Conservation (phyloP, 2,888 invertebrate genomes). For the Metellina segmentata region DNA sequence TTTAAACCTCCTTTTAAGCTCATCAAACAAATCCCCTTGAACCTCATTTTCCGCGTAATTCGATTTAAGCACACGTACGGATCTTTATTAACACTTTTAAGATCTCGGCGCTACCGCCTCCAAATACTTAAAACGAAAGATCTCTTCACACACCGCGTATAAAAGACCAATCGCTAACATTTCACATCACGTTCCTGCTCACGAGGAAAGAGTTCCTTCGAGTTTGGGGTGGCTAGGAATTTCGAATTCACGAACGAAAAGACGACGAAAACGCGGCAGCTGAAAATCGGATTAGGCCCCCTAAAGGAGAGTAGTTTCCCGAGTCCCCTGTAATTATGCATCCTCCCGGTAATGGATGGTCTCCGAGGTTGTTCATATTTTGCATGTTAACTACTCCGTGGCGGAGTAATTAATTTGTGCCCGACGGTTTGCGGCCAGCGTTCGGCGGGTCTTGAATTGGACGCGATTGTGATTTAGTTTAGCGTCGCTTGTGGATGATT, state of each 20-base stretch:
- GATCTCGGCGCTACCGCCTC: too few species aligned
- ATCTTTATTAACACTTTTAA: too few species aligned
- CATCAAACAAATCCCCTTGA: neutral
- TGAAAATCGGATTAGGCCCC: neutral
- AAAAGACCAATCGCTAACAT: too few species aligned
- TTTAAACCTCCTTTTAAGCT: too few species aligned
- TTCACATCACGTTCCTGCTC: too few species aligned
- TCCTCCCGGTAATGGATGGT: neutral
- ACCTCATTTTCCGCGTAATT: neutral
- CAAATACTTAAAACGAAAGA: too few species aligned
- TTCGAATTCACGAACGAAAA: neutral
- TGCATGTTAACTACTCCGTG: neutral
- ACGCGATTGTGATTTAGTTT: too few species aligned
- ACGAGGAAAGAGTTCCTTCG: neutral
- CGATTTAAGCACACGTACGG: neutral
- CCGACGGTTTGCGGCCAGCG: neutral
- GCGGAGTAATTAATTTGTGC: neutral
- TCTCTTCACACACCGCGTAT: too few species aligned
- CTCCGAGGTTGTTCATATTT: neutral
- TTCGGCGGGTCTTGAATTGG: too few species aligned
- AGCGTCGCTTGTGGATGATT: too few species aligned
- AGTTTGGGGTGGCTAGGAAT: neutral
- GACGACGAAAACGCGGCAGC: neutral
- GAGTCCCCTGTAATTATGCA: neutral
- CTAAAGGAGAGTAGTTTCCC: neutral